Conservation (phyloP, 1,140 invertebrate species). For the Acromyrmex charruanus region DNA sequence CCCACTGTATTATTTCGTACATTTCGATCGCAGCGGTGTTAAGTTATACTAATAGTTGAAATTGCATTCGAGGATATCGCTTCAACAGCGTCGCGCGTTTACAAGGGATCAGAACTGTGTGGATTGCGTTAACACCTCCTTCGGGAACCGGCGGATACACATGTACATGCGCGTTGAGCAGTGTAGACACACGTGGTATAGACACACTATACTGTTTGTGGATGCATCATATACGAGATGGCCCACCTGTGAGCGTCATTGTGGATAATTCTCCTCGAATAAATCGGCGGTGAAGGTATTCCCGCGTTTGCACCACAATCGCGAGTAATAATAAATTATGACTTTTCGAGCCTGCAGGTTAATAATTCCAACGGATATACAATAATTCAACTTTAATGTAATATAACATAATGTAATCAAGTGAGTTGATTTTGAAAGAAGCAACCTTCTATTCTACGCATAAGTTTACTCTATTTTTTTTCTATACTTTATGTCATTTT, state of each 20-base stretch:
- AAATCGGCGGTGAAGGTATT: conserved; percentile 22
- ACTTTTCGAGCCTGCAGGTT: not conserved
- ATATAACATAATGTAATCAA: not conserved
- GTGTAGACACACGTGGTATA: conserved; percentile 38
- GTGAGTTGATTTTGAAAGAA: too few species aligned
- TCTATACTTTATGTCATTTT: not conserved
- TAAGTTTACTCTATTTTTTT: not conserved
- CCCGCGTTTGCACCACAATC: not conserved
- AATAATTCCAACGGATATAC: not conserved
- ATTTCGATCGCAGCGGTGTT: conserved; percentile 25
- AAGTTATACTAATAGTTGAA: conserved; percentile 65
- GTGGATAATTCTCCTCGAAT: conserved; percentile 59
- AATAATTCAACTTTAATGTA: not conserved
- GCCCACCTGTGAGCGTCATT: conserved; percentile 59
- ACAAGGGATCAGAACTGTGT: conserved; percentile 32
- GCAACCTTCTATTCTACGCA: not conserved
- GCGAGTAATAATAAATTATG: not conserved
- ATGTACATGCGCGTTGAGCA: conserved; percentile 33
- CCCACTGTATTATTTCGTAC: conserved; percentile 3
- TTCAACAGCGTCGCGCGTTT: conserved; percentile 10
- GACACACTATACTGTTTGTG: conserved; percentile 46
- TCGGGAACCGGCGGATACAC: conserved; percentile 50
- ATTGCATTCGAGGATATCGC: conserved; percentile 56
- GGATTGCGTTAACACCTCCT: conserved; percentile 51
- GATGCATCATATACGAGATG: conserved; percentile 46